Conservation (phyloP, 2,797 vertebrate genomes). For the Dendrocincla fuliginosa region DNA sequence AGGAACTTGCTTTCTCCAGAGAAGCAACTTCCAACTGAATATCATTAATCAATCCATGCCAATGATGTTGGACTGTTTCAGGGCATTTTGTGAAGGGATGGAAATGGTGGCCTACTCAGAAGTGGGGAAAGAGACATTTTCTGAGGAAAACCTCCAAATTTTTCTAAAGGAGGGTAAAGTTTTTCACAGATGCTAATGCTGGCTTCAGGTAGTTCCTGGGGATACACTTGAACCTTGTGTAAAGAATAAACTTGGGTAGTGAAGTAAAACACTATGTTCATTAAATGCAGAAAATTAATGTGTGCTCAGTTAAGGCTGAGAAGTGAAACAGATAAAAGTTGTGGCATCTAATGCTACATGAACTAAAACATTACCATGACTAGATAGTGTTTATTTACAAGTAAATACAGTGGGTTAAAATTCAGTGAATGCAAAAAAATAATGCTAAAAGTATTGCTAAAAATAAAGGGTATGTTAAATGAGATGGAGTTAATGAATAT, state of each 20-base stretch:
- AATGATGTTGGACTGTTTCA: neutral
- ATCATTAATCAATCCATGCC: neutral
- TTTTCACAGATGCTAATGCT: neutral
- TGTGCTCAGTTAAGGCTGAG: neutral
- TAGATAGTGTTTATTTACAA: neutral
- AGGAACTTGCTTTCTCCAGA: neutral
- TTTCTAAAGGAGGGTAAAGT: neutral
- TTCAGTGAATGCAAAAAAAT: neutral
- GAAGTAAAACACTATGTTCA: neutral
- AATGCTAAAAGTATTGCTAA: neutral
- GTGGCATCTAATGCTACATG: neutral
- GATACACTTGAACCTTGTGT: neutral
- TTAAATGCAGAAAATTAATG: neutral
- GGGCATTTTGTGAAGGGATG: neutral
- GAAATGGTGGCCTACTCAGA: neutral
- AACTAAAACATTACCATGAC: neutral
- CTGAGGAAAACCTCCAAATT: neutral
- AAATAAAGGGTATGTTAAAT: neutral
- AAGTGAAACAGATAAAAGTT: neutral
- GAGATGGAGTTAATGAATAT: neutral
- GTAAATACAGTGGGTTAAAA: neutral
- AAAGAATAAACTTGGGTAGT: neutral
- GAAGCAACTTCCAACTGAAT: neutral
- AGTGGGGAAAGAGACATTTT: neutral
- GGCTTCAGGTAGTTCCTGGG: neutral